Evolutionary conservation across 2,797 vertebrate species (phyloP).

Genomic region (Discoglossus pictus): DNA sequence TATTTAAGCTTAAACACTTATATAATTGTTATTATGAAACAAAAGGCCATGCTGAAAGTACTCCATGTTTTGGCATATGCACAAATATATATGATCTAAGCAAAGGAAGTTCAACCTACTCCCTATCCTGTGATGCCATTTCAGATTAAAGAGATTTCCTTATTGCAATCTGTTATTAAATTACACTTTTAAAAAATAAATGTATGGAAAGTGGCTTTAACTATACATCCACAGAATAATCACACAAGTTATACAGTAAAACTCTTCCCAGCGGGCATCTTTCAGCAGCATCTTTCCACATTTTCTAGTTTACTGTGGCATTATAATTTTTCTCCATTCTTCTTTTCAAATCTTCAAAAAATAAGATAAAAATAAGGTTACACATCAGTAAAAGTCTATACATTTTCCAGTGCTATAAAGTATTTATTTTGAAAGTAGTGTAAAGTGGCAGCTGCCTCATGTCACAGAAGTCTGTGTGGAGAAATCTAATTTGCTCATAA

Average conservation of each 20-base stretch:
- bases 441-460: too few relatives aligned
- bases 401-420: too few relatives aligned
- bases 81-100: not conserved
- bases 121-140: constrained; percentile 49
- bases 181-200: constrained; percentile 48
- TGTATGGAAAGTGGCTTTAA: constrained; percentile 28
- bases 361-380: too few relatives aligned
- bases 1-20: not conserved
- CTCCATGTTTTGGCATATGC: constrained; percentile 3
- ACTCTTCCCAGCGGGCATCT: not conserved
- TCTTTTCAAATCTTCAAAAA: constrained; percentile 35
- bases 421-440: too few relatives aligned
- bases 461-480: too few relatives aligned
- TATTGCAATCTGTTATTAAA: constrained; percentile 48
- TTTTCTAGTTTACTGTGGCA: not conserved
- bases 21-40: constrained; percentile 1
- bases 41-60: constrained; percentile 13
- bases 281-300: constrained; percentile 1
- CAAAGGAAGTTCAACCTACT: constrained; percentile 37
- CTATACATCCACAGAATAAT: constrained; percentile 28
- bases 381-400: too few relatives aligned
- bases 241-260: constrained; percentile 18
- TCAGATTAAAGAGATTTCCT: constrained; percentile 53
- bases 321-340: constrained; percentile 36
- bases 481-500: too few relatives aligned